Percentiles rank a stretch among this genome's conserved stretches.
These are phyloP conservation scores for Ganaspis brasiliensis DNA, from an alignment of 2,888 invertebrate genomes.

Conservation along the genomic window DNA sequence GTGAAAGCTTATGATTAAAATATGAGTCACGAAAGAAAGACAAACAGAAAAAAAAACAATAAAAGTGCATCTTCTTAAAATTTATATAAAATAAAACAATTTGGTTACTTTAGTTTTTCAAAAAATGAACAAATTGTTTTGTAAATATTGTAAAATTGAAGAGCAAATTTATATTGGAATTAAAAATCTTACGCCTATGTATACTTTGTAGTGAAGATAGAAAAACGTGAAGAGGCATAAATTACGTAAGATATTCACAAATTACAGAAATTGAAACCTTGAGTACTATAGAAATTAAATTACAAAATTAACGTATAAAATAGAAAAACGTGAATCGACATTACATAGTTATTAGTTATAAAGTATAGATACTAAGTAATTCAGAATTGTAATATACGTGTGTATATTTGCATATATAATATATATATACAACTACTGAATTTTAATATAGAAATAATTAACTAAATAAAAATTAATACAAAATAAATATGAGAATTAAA, in stretches of 20 bases:
- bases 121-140: too few species aligned
- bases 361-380: too few species aligned
- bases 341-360: too few species aligned
- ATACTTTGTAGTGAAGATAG: not conserved
- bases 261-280: conserved; percentile 3
- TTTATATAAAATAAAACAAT: not conserved
- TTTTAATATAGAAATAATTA: too few species aligned
- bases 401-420: too few species aligned
- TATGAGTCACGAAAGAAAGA: not conserved
- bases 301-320: not conserved
- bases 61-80: too few species aligned
- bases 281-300: not conserved
- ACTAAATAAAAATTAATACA: too few species aligned
- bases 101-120: not conserved
- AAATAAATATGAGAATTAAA: too few species aligned
- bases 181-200: not conserved
- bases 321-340: not conserved
- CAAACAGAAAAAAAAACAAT: not conserved
- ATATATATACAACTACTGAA: too few species aligned
- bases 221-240: not conserved
- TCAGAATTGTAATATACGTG: too few species aligned
- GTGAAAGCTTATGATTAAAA: not conserved
- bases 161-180: too few species aligned
- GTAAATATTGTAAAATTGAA: too few species aligned
- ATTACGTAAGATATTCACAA: not conserved